A percentile compares a stretch with the other conserved stretches of the same genome.
phyloP scores from a whole-genome alignment of 1,140 invertebrate species.

The Chymomyza costata region DNA sequence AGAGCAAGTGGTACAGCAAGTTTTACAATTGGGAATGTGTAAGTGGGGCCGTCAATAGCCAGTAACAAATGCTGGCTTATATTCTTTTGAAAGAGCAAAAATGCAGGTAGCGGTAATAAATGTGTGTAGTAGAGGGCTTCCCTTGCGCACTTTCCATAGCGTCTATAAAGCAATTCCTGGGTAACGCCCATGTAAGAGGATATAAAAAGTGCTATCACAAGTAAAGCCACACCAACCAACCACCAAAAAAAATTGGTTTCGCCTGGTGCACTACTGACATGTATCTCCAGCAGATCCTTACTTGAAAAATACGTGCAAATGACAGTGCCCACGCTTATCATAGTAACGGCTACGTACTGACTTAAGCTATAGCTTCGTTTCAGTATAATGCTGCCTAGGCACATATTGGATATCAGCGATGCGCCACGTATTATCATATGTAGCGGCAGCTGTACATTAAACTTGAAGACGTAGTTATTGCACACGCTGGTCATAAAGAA shows the following conservation, averaged over 20 bases:
- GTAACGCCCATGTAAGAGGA: conserved; percentile 98
- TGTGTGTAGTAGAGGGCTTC: conserved; percentile 95
- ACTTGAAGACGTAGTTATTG: conserved; percentile 97
- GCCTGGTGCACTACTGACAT: too few relatives aligned
- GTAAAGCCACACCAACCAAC: conserved; percentile 87
- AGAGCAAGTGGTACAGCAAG: conserved; percentile 83
- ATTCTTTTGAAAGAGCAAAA: conserved; percentile 79
- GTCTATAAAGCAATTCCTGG: conserved; percentile 91
- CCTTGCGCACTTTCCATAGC: conserved; percentile 93
- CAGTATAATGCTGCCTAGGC: conserved; percentile 93
- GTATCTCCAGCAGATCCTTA: conserved; percentile 9
- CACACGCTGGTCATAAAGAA: conserved; percentile 95
- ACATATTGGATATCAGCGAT: conserved; percentile 96
- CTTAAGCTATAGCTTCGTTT: conserved; percentile 87
- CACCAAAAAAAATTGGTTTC: conserved; percentile 80
- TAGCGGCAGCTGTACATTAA: conserved; percentile 97
- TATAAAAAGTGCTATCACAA: conserved; percentile 93
- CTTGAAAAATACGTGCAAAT: conserved; percentile 93
- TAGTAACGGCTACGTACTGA: conserved; percentile 94
- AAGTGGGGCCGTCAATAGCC: conserved; percentile 26
- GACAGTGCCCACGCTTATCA: conserved; percentile 94
- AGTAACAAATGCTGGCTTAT: conserved; percentile 78
- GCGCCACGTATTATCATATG: conserved; percentile 99
- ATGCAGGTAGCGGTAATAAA: conserved; percentile 56
- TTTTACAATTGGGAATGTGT: conserved; percentile 76